Conservation (phyloP, 2,888 invertebrate genomes). For the Lottia scabra region DNA sequence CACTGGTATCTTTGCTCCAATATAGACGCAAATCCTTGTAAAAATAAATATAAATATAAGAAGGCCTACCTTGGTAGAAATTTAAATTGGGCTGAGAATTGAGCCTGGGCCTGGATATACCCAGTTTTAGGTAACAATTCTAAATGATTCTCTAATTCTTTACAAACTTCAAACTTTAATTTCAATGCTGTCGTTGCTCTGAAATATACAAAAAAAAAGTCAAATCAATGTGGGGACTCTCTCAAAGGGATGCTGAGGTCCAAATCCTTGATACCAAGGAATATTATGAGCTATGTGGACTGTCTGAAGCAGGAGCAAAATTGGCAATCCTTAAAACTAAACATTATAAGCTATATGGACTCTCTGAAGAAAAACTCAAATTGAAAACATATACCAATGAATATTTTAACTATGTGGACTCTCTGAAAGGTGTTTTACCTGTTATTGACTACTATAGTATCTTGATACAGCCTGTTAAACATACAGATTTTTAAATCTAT, state of each 20-base stretch:
- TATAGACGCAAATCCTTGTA: no score
- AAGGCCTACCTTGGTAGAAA: slow-evolving; percentile 63
- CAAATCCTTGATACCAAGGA: no score
- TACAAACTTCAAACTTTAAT: slow-evolving; percentile 68
- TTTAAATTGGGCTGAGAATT: slow-evolving; percentile 69
- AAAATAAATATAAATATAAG: no score
- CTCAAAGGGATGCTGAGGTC: background rate
- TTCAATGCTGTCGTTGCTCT: slow-evolving; percentile 66
- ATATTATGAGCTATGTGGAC: no score
- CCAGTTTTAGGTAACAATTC: slow-evolving; percentile 69
- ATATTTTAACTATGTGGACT: background rate
- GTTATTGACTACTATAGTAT: slow-evolving; percentile 67
- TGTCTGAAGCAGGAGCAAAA: no score
- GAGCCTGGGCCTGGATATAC: slow-evolving; percentile 68
- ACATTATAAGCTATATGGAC: no score
- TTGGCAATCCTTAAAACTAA: no score
- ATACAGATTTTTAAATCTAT: slow-evolving; percentile 69
- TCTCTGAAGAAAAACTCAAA: no score
- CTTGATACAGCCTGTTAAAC: slow-evolving; percentile 68
- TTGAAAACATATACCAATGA: no score
- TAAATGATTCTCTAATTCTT: slow-evolving; percentile 64
- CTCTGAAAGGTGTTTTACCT: slow-evolving; percentile 44
- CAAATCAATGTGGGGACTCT: background rate
- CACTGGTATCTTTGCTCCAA: no score
- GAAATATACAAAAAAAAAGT: slow-evolving; percentile 23